phyloP scores from a whole-genome alignment of 2,888 invertebrate genomes.

The Drosophila merina region DNA sequence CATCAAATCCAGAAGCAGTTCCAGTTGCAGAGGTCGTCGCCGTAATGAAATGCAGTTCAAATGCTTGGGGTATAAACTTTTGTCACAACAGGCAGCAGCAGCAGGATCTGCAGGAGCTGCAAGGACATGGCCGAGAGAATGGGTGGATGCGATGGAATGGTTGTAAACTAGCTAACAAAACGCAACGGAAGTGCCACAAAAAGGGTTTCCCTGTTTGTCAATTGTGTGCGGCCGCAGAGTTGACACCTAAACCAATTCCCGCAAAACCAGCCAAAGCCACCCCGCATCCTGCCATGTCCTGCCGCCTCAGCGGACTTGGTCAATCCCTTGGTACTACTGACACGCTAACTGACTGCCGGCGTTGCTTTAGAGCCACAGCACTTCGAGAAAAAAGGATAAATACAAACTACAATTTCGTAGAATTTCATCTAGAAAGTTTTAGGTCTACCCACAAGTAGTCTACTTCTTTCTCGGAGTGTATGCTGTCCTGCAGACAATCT shows the following conservation, averaged over 20 bases:
- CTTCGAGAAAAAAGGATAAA: not conserved
- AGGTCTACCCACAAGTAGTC: too few relatives aligned
- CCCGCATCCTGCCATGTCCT: conserved; percentile 8
- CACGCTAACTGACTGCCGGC: conserved; percentile 61
- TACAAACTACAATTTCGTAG: too few relatives aligned
- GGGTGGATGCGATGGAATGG: conserved; percentile 31
- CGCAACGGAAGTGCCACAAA: conserved; percentile 77
- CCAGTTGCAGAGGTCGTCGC: conserved; percentile 37
- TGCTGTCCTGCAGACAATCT: conserved; percentile 30
- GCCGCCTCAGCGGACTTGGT: conserved; percentile 22
- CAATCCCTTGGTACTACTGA: conserved; percentile 68
- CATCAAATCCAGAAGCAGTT: conserved; percentile 27
- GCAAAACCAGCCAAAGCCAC: conserved; percentile 28
- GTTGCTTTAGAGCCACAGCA: conserved; percentile 16
- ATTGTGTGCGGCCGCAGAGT: conserved; percentile 70
- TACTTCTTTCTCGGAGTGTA: not conserved
- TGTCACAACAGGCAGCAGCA: conserved; percentile 56
- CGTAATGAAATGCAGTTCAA: conserved; percentile 78
- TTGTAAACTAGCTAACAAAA: conserved; percentile 74
- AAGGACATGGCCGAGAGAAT: conserved; percentile 14
- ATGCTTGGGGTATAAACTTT: conserved; percentile 75
- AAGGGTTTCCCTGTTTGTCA: conserved; percentile 78
- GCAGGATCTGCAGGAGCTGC: conserved; percentile 7
- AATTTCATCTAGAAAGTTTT: too few relatives aligned
- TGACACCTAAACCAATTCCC: conserved; percentile 66